Evolutionary conservation across 92 coral and sea anemone genomes (phyloP).

Genomic region (Galaxea fascicularis): DNA sequence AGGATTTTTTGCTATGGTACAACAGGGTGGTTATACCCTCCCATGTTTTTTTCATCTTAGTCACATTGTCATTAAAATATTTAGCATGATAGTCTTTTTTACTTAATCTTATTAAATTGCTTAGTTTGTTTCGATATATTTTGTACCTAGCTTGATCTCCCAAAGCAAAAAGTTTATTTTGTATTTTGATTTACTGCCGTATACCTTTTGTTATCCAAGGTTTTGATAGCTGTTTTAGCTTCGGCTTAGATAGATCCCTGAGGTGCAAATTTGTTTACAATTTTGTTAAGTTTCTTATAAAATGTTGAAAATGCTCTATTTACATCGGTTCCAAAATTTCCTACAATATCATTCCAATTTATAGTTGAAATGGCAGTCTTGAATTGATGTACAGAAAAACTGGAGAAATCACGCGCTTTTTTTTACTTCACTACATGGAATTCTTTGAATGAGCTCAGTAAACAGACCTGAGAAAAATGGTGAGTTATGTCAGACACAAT

Average conservation of each 20-base stretch:
- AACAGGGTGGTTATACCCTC: not conserved
- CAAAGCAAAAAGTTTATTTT: conserved; percentile 27
- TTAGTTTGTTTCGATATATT: conserved; percentile 35
- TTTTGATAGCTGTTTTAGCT: conserved; percentile 45
- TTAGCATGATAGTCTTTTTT: not conserved
- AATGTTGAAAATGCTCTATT: too few relatives aligned
- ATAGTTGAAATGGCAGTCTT: too few relatives aligned
- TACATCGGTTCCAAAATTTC: too few relatives aligned
- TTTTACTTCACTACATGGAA: too few relatives aligned
- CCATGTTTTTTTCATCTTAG: too few relatives aligned
- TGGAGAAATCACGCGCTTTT: too few relatives aligned
- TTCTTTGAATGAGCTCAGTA: too few relatives aligned
- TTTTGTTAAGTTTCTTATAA: too few relatives aligned
- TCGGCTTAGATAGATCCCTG: conserved; percentile 25
- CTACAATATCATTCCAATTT: too few relatives aligned
- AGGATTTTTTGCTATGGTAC: not conserved
- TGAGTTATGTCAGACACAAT: too few relatives aligned
- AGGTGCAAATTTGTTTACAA: conserved; percentile 49
- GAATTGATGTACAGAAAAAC: too few relatives aligned
- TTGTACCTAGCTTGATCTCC: conserved; percentile 48
- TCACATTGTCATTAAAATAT: not conserved
- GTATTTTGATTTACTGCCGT: conserved; percentile 14
- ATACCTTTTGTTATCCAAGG: conserved; percentile 57
- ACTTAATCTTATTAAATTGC: conserved; percentile 17
- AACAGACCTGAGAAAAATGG: too few relatives aligned